A percentile compares a stretch with the other conserved stretches of the same genome.
Conservation (phyloP, 2,888 invertebrate genomes). For the Leptothorax acervorum region DNA sequence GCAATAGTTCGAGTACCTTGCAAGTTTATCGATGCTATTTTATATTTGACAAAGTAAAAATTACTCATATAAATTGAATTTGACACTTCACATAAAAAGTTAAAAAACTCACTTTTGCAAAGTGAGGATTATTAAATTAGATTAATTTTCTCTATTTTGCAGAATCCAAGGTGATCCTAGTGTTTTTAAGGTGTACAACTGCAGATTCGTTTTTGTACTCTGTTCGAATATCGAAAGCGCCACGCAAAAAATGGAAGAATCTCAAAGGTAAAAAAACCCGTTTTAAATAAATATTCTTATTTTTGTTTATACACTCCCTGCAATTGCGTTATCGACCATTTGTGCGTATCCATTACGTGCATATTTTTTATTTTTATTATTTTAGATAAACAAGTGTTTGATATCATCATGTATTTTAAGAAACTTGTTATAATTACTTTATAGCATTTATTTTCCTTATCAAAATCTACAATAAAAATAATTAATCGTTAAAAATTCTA, state of each 20-base stretch:
- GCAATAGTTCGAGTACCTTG: conserved; percentile 27
- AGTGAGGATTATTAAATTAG: conserved; percentile 8
- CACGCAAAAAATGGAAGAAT: conserved; percentile 78
- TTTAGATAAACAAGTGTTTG: not conserved
- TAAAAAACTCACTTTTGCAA: not conserved
- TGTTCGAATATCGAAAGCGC: conserved; percentile 48
- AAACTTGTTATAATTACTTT: not conserved
- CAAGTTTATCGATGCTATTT: not conserved
- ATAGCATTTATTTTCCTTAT: not conserved
- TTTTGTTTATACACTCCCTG: conserved; percentile 8
- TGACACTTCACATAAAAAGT: not conserved
- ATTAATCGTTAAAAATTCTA: not conserved
- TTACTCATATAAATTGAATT: not conserved
- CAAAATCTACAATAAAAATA: not conserved
- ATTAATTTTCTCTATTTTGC: conserved; percentile 52
- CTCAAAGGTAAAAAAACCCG: conserved; percentile 78
- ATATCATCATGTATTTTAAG: not conserved
- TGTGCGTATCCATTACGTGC: not conserved
- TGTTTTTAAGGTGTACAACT: conserved; percentile 42
- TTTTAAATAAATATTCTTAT: not conserved
- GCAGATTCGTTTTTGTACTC: conserved; percentile 50
- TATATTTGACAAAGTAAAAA: not conserved
- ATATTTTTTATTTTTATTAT: not conserved
- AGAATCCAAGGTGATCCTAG: conserved; percentile 81
- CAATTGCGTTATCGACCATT: conserved; percentile 3